phyloP scores from a whole-genome alignment of 2,113 vertebrate genomes.

The Odocoileus hemionus region DNA sequence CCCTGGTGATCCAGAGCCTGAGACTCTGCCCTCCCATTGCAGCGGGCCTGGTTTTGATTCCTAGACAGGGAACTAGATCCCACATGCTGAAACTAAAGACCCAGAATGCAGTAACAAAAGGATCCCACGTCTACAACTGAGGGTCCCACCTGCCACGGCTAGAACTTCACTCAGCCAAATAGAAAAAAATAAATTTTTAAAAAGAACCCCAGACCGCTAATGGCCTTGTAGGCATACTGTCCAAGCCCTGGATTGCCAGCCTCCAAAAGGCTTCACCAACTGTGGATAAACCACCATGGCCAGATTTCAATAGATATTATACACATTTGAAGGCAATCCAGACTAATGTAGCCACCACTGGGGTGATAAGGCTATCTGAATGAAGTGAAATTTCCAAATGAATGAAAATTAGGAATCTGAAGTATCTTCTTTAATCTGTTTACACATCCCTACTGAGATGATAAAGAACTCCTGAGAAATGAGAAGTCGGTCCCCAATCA shows the following conservation, averaged over 20 bases:
- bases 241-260: neutral
- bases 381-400: neutral
- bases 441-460: neutral
- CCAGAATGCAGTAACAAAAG: neutral
- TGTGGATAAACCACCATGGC: neutral
- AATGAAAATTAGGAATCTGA: neutral
- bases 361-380: neutral
- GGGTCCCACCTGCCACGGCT: neutral
- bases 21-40: neutral
- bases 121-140: neutral
- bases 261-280: neutral
- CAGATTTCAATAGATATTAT: neutral
- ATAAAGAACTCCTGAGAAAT: neutral
- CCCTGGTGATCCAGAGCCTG: neutral
- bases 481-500: neutral
- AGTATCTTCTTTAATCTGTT: neutral
- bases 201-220: neutral
- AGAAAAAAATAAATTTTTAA: neutral
- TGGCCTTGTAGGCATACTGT: rapidly evolving
- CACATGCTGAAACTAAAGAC: neutral
- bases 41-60: neutral
- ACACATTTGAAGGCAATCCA: neutral
- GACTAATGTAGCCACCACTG: neutral
- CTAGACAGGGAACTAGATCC: neutral
- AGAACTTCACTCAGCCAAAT: neutral